Evolutionary conservation across 2,888 invertebrate genomes (phyloP).

Genomic region (Cephus runcator): DNA sequence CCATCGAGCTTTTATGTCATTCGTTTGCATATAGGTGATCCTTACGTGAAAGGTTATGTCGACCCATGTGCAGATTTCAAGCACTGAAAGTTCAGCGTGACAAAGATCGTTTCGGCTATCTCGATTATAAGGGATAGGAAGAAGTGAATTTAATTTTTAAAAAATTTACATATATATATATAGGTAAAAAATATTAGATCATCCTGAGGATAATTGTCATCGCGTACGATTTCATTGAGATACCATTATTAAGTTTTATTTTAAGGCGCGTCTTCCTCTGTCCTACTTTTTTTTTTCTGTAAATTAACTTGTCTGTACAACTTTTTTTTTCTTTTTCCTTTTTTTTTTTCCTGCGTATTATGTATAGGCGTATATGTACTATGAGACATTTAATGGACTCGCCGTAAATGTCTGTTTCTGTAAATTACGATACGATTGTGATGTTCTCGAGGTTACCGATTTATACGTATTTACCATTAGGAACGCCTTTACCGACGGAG

Average conservation of each 20-base stretch:
- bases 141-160: background rate
- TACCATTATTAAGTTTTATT: background rate
- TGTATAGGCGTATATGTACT: background rate
- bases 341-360: background rate
- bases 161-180: background rate
- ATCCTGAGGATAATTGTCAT: background rate
- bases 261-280: background rate
- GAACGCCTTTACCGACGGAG: background rate
- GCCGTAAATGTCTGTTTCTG: constrained; percentile 1
- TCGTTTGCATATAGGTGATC: background rate
- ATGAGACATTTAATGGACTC: background rate
- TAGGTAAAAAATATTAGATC: background rate
- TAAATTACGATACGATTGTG: constrained; percentile 53
- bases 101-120: background rate
- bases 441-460: constrained; percentile 64
- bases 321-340: background rate
- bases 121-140: background rate
- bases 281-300: background rate
- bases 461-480: constrained; percentile 18
- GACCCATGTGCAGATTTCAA: background rate
- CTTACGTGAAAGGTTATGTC: background rate
- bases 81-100: background rate
- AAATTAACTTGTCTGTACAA: background rate
- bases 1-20: background rate
- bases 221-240: background rate